Evolutionary conservation across 2,888 invertebrate species (phyloP), one percentile per base, ranked within the genome.

Genomic region (Agriopis aurantiaria): DNA sequence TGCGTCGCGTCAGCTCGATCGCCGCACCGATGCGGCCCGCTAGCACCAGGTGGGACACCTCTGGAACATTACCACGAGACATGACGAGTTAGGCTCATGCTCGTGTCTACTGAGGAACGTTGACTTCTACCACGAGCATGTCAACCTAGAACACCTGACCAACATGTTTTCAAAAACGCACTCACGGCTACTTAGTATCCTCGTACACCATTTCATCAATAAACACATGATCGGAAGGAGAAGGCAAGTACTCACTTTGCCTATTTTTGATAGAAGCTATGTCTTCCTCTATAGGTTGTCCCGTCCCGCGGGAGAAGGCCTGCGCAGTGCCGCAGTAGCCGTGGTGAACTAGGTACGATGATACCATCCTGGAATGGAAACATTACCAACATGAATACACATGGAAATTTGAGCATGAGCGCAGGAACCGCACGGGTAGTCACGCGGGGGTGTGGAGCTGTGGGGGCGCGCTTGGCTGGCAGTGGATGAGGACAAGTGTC

Each of bases 311-410:
- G 82, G 98, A 97, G 94, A 99, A 99, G 46, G 98, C 97, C 95
- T 99, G 98, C 78, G 99, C 99, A 75, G 99, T 97, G 87, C 98
- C 96, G 95, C 98, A 98, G 93, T 99, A 99, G 69, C 99, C 99
- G 93, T 99, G 99, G 95, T 99, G 99, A 80, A 99, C 98, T 91
- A 99, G 96, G 95, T 99, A 99, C 76, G 99, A 97, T 75, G 98
- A 98, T 76, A 99, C 98, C 97, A 99, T 97, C 94, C 99, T 99
- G 94, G 90, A 93, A 72, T 12, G 11, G 14, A 17, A 3, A 12
- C n/a, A 60, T 51, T 61, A 52, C 52, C 9, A 7, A 9, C 17
- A 51, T 51, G 3, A 51, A 17, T 17, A 17, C 17, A 17, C 51
- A 8, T 33, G 33, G 33, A 33, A 33, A 33, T 33, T 33, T 33